Evolutionary conservation across 2,888 invertebrate genomes (phyloP), one percentile per base, ranked within the genome.

Genomic region (Chesias legatella): DNA sequence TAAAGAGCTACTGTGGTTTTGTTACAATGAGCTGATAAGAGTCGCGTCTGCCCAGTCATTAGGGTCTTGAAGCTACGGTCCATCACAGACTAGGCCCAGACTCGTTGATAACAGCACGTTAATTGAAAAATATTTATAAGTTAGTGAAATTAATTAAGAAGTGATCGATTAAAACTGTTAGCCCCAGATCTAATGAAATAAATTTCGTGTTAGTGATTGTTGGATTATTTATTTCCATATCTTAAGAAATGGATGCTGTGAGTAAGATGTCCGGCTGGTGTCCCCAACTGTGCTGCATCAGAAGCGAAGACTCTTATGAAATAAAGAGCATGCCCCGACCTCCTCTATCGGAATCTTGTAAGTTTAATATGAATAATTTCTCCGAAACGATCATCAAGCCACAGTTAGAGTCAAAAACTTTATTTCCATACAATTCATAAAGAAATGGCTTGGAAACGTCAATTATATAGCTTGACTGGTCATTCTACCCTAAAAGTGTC

Each of bases 21-120:
- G 33, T 10, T 27, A 7, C 21, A 28, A 20, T 21, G 13, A 29
- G 9, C 39, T 40, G 44, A 44, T 44, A 44, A 44, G 29, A n/a
- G 39, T 35, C 35, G 35, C 30, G 22, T 22, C 36, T 10, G 0
- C 33, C 22, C 6, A 23, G 6, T 8, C 34, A 35, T 36, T 43
- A 30, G 27, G 34, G 39, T 35, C 33, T 28, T 35, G 10, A 29
- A 29, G 13, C 21, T 23, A 24, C 22, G 13, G 13, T 26, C 22
- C 26, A 10, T 8, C 26, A n/a, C 44, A 45, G 22, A 30, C 25
- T 9, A 11, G 7, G 7, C 33, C 6, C 6, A 25, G 7, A 22
- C 27, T 29, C 26, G 33, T n/a, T 27, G 9, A 27, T 4, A 32
- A 29, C 32, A 25, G 22, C 36, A 45, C 33, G 44, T n/a, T 17